Percentiles rank a stretch among this genome's conserved stretches.
Conservation (phyloP, 2,888 invertebrate genomes). For the Xestia sexstrigata region DNA sequence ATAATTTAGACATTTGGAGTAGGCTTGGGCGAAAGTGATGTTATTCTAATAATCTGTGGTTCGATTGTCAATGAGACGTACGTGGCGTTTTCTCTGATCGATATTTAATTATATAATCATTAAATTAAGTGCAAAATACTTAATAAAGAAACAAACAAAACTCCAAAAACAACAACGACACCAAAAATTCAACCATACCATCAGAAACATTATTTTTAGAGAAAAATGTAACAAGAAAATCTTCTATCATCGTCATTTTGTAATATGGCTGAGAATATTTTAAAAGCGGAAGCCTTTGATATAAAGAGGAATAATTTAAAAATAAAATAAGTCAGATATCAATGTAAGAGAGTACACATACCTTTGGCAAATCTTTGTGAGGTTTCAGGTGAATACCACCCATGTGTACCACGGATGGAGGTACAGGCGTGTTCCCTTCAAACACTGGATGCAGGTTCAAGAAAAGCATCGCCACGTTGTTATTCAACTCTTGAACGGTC, state of each 20-base stretch:
- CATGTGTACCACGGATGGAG: slow-evolving; percentile 73
- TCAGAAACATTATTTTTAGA: too few relatives aligned
- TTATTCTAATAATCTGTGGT: not conserved
- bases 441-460: slow-evolving; percentile 74
- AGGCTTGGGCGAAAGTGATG: too few relatives aligned
- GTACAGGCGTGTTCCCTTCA: slow-evolving; percentile 70
- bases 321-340: not conserved
- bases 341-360: slow-evolving; percentile 12
- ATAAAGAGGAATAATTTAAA: not conserved
- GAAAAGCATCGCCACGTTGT: slow-evolving; percentile 73
- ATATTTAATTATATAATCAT: not conserved
- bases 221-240: too few relatives aligned
- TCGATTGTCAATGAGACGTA: too few relatives aligned
- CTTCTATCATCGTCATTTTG: not conserved
- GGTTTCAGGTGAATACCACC: slow-evolving; percentile 74
- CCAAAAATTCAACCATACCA: not conserved
- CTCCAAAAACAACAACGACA: not conserved
- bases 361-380: slow-evolving; percentile 29
- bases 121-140: not conserved
- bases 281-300: not conserved
- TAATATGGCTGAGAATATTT: not conserved
- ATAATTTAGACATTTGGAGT: too few relatives aligned
- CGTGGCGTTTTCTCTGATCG: too few relatives aligned
- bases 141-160: not conserved
- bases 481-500: slow-evolving; percentile 37